Evolutionary conservation across 1,140 invertebrate genomes (phyloP), one percentile per base, ranked within the genome.

Genomic region (Drosophila simulans): DNA sequence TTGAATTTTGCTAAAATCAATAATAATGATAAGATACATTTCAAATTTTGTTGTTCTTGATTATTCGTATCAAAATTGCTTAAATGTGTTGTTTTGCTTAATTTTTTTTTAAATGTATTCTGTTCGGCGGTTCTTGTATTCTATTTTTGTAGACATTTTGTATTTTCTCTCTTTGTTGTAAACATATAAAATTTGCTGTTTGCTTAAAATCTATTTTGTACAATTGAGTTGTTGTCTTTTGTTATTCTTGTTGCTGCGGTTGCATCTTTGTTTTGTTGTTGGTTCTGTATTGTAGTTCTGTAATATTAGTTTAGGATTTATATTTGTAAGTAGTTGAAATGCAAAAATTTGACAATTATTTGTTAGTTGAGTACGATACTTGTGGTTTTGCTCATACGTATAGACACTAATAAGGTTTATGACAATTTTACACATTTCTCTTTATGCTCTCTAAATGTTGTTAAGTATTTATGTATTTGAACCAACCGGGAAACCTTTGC

Each of bases 191-290:
- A 64, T 64, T 57, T 37, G 25, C 71, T 52, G 70, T 88, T 66
- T 88, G 83, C 83, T 86, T 86, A 86, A 42, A 45, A 58, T 8
- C 83, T 86, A 86, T 86, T 86, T 86, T 86, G 83, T 86, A 86
- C 83, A 86, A 88, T 86, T 81, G 74, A 83, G 83, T 86, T 86
- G 83, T 86, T 82, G 83, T 86, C 83, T 79, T 75, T 88, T 86
- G 83, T 86, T 86, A 59, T 79, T 43, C 43, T 46, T 13, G 42
- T 20, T 57, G 25, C 15, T 57, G 25, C 55, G 4, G 49, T 17
- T 56, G 54, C 54, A 66, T 79, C 63, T 81, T 76, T 77, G 60
- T 66, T 66, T 65, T 48, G 48, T 75, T 83, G 55, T 84, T 84
- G 77, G 62, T 80, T 84, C 81, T 62, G 60, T 73, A 57, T 46